phyloP scores from a whole-genome alignment of 1,140 invertebrate genomes.

The Drosophila melanica region DNA sequence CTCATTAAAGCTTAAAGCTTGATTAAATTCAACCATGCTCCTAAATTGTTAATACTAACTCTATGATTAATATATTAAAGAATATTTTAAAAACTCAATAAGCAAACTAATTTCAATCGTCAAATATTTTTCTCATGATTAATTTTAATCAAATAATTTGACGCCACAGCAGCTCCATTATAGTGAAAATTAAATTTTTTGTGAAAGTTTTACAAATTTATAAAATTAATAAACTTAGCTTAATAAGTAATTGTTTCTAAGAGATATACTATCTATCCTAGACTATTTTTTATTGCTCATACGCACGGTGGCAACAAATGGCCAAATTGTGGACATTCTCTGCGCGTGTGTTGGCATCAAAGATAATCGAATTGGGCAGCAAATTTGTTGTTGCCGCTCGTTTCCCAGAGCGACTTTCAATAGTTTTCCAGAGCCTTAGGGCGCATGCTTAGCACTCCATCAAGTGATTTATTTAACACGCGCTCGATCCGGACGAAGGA shows the following conservation, averaged over 20 bases:
- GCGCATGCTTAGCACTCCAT: conserved; percentile 69
- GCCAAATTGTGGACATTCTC: conserved; percentile 7
- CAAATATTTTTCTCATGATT: too few species aligned
- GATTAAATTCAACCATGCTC: neutral
- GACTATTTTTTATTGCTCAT: conserved; percentile 22
- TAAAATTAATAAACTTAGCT: neutral
- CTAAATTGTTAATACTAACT: too few species aligned
- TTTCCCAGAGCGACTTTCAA: conserved; percentile 47
- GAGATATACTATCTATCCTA: too few species aligned
- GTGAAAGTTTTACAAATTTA: conserved; percentile 13
- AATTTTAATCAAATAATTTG: too few species aligned
- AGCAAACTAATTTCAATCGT: too few species aligned
- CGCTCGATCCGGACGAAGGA: conserved; percentile 13
- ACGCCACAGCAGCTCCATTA: too few species aligned
- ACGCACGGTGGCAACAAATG: conserved; percentile 16
- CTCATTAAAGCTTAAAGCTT: neutral
- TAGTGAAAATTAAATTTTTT: neutral
- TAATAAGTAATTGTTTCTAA: neutral
- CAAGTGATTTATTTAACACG: conserved; percentile 80
- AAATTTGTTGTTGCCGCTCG: conserved; percentile 19
- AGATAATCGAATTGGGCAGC: conserved; percentile 23
- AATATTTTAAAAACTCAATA: too few species aligned
- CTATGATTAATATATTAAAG: too few species aligned
- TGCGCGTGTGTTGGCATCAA: neutral
- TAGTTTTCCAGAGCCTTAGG: conserved; percentile 40